A percentile compares a stretch with the other conserved stretches of the same genome.
phyloP scores from a whole-genome alignment of 2,113 vertebrate species.

The Ictalurus punctatus region DNA sequence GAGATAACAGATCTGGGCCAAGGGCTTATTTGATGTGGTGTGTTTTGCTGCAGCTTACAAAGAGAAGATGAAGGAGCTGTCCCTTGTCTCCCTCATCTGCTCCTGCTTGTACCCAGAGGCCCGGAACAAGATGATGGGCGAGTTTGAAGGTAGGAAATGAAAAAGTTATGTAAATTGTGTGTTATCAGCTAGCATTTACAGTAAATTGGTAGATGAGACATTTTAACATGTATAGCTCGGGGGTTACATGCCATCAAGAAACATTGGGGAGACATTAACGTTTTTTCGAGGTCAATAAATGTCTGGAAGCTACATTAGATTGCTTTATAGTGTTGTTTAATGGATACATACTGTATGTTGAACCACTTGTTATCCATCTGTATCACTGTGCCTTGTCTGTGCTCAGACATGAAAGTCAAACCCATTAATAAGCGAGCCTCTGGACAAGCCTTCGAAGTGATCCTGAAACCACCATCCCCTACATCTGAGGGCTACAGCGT shows the following conservation, averaged over 20 bases:
- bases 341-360: not conserved
- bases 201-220: slow-evolving; percentile 12
- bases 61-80: slow-evolving; percentile 92
- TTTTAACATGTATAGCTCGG: not conserved
- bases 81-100: slow-evolving; percentile 85
- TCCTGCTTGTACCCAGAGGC: slow-evolving; percentile 88
- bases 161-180: not conserved
- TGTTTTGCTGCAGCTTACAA: slow-evolving; percentile 82
- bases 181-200: not conserved
- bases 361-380: not conserved
- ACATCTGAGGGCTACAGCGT: slow-evolving; percentile 78
- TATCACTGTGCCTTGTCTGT: slow-evolving; percentile 1
- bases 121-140: slow-evolving; percentile 80
- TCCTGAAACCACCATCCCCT: slow-evolving; percentile 85
- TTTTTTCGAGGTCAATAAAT: slow-evolving; percentile 13
- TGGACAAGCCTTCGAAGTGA: slow-evolving; percentile 88
- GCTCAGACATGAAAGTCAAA: slow-evolving; percentile 88
- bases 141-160: slow-evolving; percentile 80
- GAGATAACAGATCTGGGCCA: slow-evolving; percentile 60
- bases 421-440: slow-evolving; percentile 88
- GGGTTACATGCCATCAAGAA: not conserved
- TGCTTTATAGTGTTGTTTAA: slow-evolving; percentile 11
- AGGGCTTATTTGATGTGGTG: slow-evolving; percentile 50
- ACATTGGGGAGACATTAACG: not conserved
- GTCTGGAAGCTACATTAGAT: slow-evolving; percentile 26